Evolutionary conservation across 2,888 invertebrate genomes (phyloP), one percentile per base, ranked within the genome.

Genomic region (Ochropleura leucogaster): DNA sequence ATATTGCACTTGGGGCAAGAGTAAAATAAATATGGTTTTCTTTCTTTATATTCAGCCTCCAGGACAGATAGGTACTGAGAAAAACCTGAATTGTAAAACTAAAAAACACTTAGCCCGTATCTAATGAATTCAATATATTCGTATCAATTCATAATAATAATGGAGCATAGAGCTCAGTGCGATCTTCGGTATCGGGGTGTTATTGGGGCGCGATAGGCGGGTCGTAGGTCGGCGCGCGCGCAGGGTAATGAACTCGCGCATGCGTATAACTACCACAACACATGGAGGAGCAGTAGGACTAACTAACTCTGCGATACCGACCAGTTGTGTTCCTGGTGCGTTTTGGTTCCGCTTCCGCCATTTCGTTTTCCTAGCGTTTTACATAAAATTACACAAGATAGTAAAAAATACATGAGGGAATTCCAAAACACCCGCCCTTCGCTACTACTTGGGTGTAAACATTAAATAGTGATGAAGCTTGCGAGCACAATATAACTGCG

Each of bases 181-280:
- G 82, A 75, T 85, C 74, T 77, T 74, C 59, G 62, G 72, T 85
- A 80, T 82, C 85, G 51, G 87, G 85, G 80, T 87, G 86, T 91
- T 90, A 93, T 89, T 93, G 89, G 93, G 91, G 84, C 92, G 88
- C 77, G 89, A 88, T 91, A 90, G 84, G 70, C 72, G 83, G 90
- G 90, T 90, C 92, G 85, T 77, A 89, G 92, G 89, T 89, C 90
- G 83, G 84, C 88, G 88, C 85, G 82, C 86, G 90, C 90, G 89
- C 89, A 80, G 87, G 92, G 75, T 83, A 80, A 79, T 90, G 91
- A 92, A 86, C 92, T 82, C 84, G 47, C 72, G 66, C 82, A 64
- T 74, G 51, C 82, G 82, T 64, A 69, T 20, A 40, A 30, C 49
- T 51, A 53, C 40, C 73, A 82, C 60, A 46, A 53, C n/a, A 44